Evolutionary conservation across 2,888 invertebrate genomes (phyloP).

Genomic region (Horisme vitalbata): DNA sequence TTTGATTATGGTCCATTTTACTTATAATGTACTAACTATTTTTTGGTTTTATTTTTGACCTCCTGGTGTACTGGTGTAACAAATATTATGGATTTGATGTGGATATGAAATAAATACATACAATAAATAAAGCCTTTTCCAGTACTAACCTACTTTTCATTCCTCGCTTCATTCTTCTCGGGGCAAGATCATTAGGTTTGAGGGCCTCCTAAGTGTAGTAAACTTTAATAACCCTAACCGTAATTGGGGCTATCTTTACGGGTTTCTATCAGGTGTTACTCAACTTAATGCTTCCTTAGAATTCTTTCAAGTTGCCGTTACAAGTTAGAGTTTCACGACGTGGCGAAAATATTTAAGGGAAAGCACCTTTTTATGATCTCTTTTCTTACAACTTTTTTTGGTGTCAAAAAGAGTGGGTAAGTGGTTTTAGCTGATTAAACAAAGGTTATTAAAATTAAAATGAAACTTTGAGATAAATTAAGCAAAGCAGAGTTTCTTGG

Average conservation of each 20-base stretch:
- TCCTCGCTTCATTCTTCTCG: slow-evolving; percentile 40
- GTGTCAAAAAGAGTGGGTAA: no score
- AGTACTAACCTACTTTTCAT: slow-evolving; percentile 10
- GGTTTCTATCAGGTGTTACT: slow-evolving; percentile 49
- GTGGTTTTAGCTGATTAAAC: no score
- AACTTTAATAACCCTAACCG: slow-evolving; percentile 55
- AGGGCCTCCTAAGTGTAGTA: slow-evolving; percentile 49
- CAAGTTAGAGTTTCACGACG: slow-evolving; percentile 23
- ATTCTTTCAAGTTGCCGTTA: slow-evolving; percentile 31
- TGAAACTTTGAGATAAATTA: no score
- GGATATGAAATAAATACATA: no score
- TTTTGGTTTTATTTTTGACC: no score
- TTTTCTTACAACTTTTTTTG: neutral
- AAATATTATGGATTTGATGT: no score
- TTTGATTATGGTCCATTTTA: no score
- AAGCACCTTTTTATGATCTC: neutral
- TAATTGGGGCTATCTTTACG: slow-evolving; percentile 52
- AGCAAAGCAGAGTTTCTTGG: no score
- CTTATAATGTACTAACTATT: no score
- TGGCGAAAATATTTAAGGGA: slow-evolving; percentile 13
- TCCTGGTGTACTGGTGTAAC: no score
- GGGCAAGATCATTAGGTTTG: slow-evolving; percentile 52
- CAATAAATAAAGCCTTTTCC: slow-evolving; percentile 17
- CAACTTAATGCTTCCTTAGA: slow-evolving; percentile 38
- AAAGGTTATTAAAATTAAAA: no score